A percentile compares a stretch with the other conserved stretches of the same genome.
Evolutionary conservation across 2,797 vertebrate species (phyloP).

Genomic region (Urocyon cinereoargenteus): DNA sequence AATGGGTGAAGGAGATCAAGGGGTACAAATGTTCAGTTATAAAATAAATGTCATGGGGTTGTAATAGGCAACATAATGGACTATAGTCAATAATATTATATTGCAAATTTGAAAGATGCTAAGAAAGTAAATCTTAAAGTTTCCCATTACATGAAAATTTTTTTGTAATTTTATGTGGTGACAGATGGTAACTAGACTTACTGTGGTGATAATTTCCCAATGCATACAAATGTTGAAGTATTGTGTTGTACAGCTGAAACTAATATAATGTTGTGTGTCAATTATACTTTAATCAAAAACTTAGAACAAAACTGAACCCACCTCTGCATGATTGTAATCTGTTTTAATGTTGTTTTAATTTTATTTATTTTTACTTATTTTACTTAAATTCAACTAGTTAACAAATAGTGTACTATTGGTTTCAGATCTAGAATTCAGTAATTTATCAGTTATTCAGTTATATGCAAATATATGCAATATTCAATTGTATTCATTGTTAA

Average conservation of each 20-base stretch:
- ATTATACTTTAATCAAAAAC: neutral
- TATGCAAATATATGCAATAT: too few species aligned
- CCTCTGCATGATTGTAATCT: neutral
- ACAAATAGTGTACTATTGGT: too few species aligned
- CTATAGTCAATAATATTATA: neutral
- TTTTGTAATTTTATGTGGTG: neutral
- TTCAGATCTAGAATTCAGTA: too few species aligned
- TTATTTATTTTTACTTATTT: too few species aligned
- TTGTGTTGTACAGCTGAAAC: neutral
- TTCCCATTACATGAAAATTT: neutral
- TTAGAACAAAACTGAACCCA: conserved; percentile 19
- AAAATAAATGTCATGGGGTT: neutral
- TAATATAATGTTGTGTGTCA: neutral
- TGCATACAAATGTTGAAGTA: neutral
- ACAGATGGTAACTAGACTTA: neutral
- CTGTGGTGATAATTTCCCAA: neutral
- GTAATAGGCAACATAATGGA: neutral
- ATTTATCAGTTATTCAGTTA: too few species aligned
- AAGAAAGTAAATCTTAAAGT: neutral
- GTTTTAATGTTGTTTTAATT: neutral
- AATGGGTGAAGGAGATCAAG: neutral
- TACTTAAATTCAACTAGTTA: too few species aligned
- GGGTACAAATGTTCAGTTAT: neutral
- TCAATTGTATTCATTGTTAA: neutral
- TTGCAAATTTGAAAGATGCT: neutral